phyloP scores from a whole-genome alignment of 2,888 invertebrate species.

The Onchidella celtica region DNA sequence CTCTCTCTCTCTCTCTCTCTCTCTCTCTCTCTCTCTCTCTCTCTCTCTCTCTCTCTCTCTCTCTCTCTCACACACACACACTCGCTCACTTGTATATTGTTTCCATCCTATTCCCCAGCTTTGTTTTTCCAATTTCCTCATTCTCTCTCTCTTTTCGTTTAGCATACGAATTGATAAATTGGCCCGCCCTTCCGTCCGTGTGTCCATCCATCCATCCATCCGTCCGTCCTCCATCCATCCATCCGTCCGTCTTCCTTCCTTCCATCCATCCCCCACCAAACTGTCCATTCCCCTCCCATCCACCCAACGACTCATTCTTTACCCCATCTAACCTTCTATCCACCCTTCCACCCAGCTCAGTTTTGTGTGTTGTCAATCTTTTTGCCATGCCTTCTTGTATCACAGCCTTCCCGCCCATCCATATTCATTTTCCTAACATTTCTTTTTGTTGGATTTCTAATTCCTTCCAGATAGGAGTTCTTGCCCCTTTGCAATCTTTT shows the following conservation, averaged over 20 bases:
- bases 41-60: conserved; percentile 12
- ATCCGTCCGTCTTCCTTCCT: not conserved
- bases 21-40: not conserved
- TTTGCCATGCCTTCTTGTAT: too few relatives aligned
- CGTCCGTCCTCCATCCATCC: not conserved
- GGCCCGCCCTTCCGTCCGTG: conserved; percentile 5
- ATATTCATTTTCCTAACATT: too few relatives aligned
- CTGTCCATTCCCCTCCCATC: too few relatives aligned
- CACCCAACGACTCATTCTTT: too few relatives aligned
- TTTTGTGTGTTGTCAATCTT: too few relatives aligned
- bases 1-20: conserved; percentile 18
- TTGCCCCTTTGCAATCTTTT: too few relatives aligned
- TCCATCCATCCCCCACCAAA: not conserved
- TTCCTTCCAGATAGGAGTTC: too few relatives aligned
- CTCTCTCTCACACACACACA: conserved; percentile 17
- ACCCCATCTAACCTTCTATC: too few relatives aligned
- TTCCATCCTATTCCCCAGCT: not conserved
- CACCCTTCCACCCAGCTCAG: too few relatives aligned
- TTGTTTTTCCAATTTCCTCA: not conserved
- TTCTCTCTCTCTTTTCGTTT: not conserved
- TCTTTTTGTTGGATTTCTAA: too few relatives aligned
- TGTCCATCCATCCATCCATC: not conserved
- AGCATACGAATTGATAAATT: too few relatives aligned
- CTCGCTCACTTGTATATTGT: not conserved
- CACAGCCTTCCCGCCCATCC: too few relatives aligned